Evolutionary conservation across 2,113 vertebrate species (phyloP).

Genomic region (Progne subis): DNA sequence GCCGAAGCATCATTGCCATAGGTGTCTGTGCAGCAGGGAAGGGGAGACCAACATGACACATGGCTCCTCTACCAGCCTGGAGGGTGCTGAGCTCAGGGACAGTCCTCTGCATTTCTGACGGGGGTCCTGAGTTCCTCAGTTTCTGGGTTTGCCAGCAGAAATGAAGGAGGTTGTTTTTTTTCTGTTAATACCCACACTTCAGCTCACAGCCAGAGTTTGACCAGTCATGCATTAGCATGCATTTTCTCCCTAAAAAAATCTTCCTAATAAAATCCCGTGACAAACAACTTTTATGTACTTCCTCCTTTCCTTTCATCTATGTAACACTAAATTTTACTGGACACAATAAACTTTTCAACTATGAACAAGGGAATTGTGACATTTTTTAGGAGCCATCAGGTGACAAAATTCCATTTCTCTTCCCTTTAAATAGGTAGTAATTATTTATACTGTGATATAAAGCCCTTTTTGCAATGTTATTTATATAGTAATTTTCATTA

Average conservation of each 20-base stretch:
- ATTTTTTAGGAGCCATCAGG: slow-evolving; percentile 11
- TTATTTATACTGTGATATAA: slow-evolving; percentile 63
- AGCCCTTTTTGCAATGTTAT: slow-evolving; percentile 61
- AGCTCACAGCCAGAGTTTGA: background rate
- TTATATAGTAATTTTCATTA: slow-evolving; percentile 67
- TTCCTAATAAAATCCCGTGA: background rate
- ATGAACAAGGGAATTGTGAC: background rate
- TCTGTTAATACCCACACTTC: background rate
- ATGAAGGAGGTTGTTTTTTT: background rate
- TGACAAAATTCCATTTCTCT: slow-evolving; percentile 41
- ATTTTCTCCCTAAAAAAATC: background rate
- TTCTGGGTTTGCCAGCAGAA: background rate
- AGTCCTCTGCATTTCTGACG: background rate
- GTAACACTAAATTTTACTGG: background rate
- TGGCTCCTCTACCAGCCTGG: background rate
- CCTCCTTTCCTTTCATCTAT: background rate
- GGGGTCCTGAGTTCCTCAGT: background rate
- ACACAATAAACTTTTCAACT: background rate
- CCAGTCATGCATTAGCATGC: background rate
- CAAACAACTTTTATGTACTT: background rate
- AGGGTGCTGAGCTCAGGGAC: background rate
- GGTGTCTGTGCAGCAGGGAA: background rate
- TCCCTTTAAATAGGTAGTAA: slow-evolving; percentile 43
- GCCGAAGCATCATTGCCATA: background rate
- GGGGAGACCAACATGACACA: rapidly evolving